Evolutionary conservation across 2,888 invertebrate species (phyloP), one percentile per base, ranked within the genome.

Genomic region (Eupithecia subfuscata): DNA sequence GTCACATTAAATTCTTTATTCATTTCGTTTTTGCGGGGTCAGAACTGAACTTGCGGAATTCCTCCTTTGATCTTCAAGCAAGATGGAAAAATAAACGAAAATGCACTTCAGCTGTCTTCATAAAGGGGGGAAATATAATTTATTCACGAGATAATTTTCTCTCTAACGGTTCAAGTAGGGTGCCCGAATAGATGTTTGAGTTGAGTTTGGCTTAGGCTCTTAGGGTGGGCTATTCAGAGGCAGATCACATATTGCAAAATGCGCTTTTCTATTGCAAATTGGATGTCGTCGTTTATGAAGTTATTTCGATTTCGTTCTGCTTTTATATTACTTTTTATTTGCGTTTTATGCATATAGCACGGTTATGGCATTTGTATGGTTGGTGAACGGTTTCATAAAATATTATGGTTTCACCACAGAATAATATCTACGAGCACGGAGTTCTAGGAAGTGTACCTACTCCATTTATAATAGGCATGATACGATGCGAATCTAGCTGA

Each of bases 81-180:
- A 89, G 87, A 87, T 90, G 89, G 91, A 91, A 92, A 93, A 91
- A 89, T 89, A 91, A 89, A 90, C 90, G 90, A 91, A 94, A 95
- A 94, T 93, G 94, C 94, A 95, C 93, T 94, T 91, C 90, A 92
- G 88, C 90, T 90, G 93, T 94, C 94, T 94, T 94, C 91, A 94
- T 94, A 92, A 93, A 92, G 90, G 77, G 88, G 90, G 89, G 90
- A 91, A 93, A 93, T 93, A 94, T 95, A 94, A 95, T 94, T 95
- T 95, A 95, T 95, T 95, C 94, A 95, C 89, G 91, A 93, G 94
- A 95, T 94, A 95, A 94, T 95, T 94, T 94, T 92, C 94, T 94
- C 90, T 91, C 91, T 92, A 91, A 90, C 89, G 89, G 89, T 92
- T 91, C 89, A 90, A 91, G 90, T 88, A 85, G 91, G 91, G 91